These are phyloP conservation scores for Leptatherina wallacei DNA, from an alignment of 2,797 vertebrate species.

Conservation along the genomic window DNA sequence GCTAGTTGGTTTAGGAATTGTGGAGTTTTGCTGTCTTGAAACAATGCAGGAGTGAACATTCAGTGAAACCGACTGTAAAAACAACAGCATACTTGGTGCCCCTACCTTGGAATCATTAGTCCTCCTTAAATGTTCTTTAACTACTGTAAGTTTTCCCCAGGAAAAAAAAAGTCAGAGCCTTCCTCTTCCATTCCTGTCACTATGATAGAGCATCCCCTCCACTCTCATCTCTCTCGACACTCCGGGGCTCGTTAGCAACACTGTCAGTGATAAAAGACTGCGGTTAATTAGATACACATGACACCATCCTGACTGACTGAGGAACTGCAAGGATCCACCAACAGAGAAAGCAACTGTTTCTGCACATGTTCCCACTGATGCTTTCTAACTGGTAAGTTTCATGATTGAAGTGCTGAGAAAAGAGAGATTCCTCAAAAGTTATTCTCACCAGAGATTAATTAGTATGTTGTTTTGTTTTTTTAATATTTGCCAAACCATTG, in stretches of 20 bases:
- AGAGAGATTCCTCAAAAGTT: background rate
- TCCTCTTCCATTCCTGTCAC: constrained; percentile 3
- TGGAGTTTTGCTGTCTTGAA: background rate
- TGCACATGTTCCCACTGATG: background rate
- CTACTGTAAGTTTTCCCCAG: background rate
- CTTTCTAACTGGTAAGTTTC: background rate
- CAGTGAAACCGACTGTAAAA: background rate
- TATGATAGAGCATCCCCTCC: constrained; percentile 7
- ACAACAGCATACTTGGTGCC: background rate
- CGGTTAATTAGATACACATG: constrained; percentile 73
- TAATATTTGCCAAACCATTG: background rate
- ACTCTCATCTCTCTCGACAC: constrained; percentile 34
- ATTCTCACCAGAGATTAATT: background rate
- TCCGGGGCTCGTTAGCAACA: constrained; percentile 61
- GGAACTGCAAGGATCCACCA: constrained; percentile 24
- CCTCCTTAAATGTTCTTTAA: background rate
- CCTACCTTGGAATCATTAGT: too few species aligned
- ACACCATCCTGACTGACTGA: constrained; percentile 61
- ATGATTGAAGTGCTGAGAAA: background rate
- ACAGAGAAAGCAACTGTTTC: background rate
- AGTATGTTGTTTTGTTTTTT: too few species aligned
- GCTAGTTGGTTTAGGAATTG: background rate
- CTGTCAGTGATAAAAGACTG: constrained; percentile 68
- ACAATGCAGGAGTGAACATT: background rate
- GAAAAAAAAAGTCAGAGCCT: background rate